phyloP scores from a whole-genome alignment of 2,888 invertebrate species.

The Steinernema hermaphroditum region DNA sequence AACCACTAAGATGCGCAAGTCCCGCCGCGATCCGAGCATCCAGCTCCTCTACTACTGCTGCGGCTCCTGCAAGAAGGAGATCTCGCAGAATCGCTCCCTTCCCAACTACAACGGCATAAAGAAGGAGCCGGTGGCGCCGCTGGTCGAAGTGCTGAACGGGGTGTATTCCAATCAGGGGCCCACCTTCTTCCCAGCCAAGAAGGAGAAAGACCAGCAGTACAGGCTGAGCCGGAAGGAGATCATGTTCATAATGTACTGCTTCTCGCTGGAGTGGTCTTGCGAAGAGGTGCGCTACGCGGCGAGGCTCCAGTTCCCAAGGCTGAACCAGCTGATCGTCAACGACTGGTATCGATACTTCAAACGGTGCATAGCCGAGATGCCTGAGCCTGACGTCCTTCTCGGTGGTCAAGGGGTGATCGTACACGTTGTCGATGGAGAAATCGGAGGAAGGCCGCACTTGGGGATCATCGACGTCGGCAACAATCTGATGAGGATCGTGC shows the following conservation, averaged over 20 bases:
- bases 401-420: not conserved
- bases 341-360: slow-evolving; percentile 1
- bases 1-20: slow-evolving; percentile 3
- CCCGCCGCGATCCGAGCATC: slow-evolving; percentile 7
- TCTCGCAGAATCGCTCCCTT: slow-evolving; percentile 14
- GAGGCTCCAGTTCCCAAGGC: not conserved
- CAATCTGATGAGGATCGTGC: slow-evolving; percentile 9
- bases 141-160: slow-evolving; percentile 10
- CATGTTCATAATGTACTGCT: slow-evolving; percentile 13
- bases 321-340: not conserved
- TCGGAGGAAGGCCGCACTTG: not conserved
- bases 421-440: not conserved
- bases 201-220: slow-evolving; percentile 17
- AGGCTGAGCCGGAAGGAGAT: slow-evolving; percentile 7
- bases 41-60: slow-evolving; percentile 17
- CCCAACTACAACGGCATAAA: slow-evolving; percentile 19
- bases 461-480: not conserved
- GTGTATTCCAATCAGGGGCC: not conserved
- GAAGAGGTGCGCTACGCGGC: slow-evolving; percentile 1
- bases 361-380: not conserved
- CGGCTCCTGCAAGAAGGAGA: slow-evolving; percentile 13
- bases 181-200: slow-evolving; percentile 1
- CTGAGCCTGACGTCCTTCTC: not conserved
- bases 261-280: slow-evolving; percentile 7
- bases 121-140: not conserved